Conservation (phyloP, 2,113 vertebrate genomes). For the Embiotoca jacksoni region DNA sequence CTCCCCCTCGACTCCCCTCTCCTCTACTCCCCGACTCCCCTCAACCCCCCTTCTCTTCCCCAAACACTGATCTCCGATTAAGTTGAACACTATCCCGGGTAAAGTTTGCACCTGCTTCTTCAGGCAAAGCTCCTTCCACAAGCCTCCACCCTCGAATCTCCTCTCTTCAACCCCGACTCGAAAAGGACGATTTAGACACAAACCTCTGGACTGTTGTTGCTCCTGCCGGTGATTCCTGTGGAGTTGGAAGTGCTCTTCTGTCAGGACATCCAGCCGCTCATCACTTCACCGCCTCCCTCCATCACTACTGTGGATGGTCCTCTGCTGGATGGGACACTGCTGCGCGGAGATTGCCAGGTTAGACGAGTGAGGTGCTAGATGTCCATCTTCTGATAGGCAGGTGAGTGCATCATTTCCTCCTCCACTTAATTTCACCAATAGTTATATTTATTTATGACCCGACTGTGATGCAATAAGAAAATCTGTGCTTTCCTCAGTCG, state of each 20-base stretch:
- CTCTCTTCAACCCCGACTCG: background rate
- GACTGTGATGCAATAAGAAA: background rate
- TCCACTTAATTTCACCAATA: background rate
- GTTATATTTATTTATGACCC: background rate
- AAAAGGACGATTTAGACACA: slow-evolving; percentile 9
- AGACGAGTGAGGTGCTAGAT: slow-evolving; percentile 78
- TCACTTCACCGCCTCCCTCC: slow-evolving; percentile 30
- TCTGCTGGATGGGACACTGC: slow-evolving; percentile 77
- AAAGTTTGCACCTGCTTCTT: slow-evolving; percentile 77
- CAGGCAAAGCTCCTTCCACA: slow-evolving; percentile 50
- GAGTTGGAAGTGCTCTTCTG: slow-evolving; percentile 35
- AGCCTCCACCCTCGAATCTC: slow-evolving; percentile 41
- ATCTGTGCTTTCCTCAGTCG: no score
- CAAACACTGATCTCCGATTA: slow-evolving; percentile 83
- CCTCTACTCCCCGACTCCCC: slow-evolving; percentile 17
- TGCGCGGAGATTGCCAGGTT: slow-evolving; percentile 76
- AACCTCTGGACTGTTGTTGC: slow-evolving; percentile 43
- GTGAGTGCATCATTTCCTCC: slow-evolving; percentile 67
- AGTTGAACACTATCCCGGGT: slow-evolving; percentile 82
- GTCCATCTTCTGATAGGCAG: slow-evolving; percentile 81
- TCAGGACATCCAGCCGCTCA: slow-evolving; percentile 35
- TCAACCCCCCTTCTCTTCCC: slow-evolving; percentile 37
- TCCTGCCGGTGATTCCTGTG: slow-evolving; percentile 50
- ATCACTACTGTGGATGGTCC: slow-evolving; percentile 73
- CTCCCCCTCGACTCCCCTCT: slow-evolving; percentile 57